These are phyloP conservation scores for Myripristis murdjan DNA, from an alignment of 2,797 vertebrate genomes.

Conservation along the genomic window DNA sequence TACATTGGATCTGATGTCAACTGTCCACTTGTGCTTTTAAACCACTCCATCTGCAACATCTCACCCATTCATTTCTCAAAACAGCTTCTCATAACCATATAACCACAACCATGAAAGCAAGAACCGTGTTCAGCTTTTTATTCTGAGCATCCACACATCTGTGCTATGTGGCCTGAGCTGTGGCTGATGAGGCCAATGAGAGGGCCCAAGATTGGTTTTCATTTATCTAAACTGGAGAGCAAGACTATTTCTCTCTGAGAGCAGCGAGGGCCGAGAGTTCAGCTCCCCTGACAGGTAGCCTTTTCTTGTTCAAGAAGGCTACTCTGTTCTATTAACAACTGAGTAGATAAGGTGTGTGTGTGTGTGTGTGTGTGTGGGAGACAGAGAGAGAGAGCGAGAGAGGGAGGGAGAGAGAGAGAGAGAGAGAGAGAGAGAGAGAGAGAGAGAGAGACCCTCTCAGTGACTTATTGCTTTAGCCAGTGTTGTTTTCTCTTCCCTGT, in stretches of 20 bases:
- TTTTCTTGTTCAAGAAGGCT: neutral
- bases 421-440: no score
- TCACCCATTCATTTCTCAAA: conserved; percentile 6
- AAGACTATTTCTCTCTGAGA: conserved; percentile 15
- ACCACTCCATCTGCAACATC: neutral
- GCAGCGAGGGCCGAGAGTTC: neutral
- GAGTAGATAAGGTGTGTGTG: neutral
- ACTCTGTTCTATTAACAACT: neutral
- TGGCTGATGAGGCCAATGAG: no score
- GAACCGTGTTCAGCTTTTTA: neutral
- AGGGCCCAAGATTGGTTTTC: neutral
- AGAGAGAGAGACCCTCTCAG: no score
- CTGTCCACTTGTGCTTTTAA: neutral
- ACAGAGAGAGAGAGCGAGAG: no score
- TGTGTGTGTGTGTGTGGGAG: neutral
- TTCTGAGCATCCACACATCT: neutral
- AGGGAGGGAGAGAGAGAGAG: no score
- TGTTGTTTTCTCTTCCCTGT: no score
- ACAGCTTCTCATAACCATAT: neutral
- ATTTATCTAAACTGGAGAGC: conserved; percentile 1
- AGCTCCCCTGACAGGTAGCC: conserved; percentile 12
- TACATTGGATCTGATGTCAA: neutral
- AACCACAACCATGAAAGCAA: neutral
- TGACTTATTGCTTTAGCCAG: no score
- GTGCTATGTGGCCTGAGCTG: conserved; percentile 6